Evolutionary conservation across 2,888 invertebrate genomes (phyloP), one percentile per base, ranked within the genome.

Genomic region (Eupeodes luniger): DNA sequence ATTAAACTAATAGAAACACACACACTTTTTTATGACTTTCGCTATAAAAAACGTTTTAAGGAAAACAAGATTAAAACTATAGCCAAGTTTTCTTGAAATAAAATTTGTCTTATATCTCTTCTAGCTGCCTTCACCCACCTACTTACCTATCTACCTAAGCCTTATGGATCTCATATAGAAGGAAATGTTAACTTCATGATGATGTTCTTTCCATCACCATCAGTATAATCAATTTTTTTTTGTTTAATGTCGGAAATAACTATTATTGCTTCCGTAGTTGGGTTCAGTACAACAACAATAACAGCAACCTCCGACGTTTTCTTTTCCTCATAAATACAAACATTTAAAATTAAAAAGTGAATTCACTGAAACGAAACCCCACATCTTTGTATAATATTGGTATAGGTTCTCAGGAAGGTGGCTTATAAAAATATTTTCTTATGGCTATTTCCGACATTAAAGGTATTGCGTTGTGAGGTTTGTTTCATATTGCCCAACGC

Each of bases 401-500:
- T 78, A 51, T 51, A 66, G 72, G 66, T 82, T 79, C 62, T 62
- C 62, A 61, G 67, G 34, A 55, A 57, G 49, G 67, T 57, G 61
- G 14, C 47, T 44, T 47, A 82, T 86, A 82, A 86, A 86, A 86
- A 79, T 86, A 86, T 86, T 82, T 74, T 82, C 75, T 86, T 79
- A 82, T 76, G 59, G 64, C 78, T 64, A 75, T 66, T 72, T 82
- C 82, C 64, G 64, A 62, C 79, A 49, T 59, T 51, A 11, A 12
- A 55, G 53, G 67, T 55, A 53, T 67, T 77, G 74, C 67, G 81
- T 64, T 64, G 47, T 4, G 69, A 14, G 27, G 27, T 47, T 7
- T 57, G 34, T 19, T 57, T 19, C 27, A 27, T 27, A 3, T 27
- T 64, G 53, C 57, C 40, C 40, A 27, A 27, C 40, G 40, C 40